A percentile compares a stretch with the other conserved stretches of the same genome.
phyloP scores from a whole-genome alignment of 2,797 vertebrate species.

The Sebastes iracundus region DNA sequence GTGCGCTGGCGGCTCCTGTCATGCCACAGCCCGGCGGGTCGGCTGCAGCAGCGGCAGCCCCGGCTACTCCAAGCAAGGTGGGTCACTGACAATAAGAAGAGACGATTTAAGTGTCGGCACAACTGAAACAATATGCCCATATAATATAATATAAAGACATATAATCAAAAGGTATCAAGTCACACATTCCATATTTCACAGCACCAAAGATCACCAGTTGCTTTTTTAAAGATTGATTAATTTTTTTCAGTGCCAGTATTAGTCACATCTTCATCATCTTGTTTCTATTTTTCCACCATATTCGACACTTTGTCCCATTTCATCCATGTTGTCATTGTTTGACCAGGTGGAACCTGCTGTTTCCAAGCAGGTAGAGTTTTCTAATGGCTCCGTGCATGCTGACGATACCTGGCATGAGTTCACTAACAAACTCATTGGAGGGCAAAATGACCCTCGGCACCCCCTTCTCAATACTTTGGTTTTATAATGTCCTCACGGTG shows the following conservation, averaged over 20 bases:
- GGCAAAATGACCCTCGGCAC: background rate
- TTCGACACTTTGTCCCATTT: slow-evolving; percentile 23
- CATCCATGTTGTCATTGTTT: slow-evolving; percentile 49
- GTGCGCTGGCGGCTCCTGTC: slow-evolving; percentile 87
- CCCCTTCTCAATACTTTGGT: background rate
- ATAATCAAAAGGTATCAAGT: background rate
- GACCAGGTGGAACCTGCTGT: slow-evolving; percentile 69
- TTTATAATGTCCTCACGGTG: background rate
- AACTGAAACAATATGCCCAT: background rate
- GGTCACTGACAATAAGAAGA: slow-evolving; percentile 21
- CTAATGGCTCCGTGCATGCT: slow-evolving; percentile 51
- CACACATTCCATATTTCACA: background rate
- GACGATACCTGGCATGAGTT: slow-evolving; percentile 51
- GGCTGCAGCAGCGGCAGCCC: slow-evolving; percentile 75
- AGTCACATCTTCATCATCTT: background rate
- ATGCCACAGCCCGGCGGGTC: slow-evolving; percentile 84
- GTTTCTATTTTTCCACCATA: slow-evolving; percentile 1
- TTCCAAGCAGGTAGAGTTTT: slow-evolving; percentile 77
- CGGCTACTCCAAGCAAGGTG: slow-evolving; percentile 90
- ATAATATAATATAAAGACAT: background rate
- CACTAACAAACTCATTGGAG: slow-evolving; percentile 39
- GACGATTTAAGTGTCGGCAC: background rate
- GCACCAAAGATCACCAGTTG: background rate
- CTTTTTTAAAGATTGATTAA: background rate
- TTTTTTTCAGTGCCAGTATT: background rate